A percentile compares a stretch with the other conserved stretches of the same genome.
Conservation (phyloP, 1,140 invertebrate genomes). For the Triops longicaudatus region DNA sequence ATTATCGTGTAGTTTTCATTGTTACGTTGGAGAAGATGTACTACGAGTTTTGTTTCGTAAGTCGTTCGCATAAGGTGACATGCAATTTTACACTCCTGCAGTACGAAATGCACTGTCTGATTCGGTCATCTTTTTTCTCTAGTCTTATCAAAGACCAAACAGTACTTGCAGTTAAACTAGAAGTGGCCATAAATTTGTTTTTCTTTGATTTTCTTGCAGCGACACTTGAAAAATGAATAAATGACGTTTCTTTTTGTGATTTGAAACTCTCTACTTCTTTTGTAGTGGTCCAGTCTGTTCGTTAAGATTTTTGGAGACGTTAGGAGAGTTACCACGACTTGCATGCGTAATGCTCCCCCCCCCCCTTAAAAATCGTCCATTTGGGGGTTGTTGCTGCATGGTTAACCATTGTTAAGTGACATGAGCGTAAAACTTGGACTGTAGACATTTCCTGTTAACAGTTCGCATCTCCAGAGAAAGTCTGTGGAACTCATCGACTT, state of each 20-base stretch:
- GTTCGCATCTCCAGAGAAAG: neutral
- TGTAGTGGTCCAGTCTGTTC: neutral
- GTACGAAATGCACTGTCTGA: neutral
- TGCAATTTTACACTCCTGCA: neutral
- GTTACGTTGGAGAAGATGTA: neutral
- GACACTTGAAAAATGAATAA: neutral
- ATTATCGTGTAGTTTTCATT: neutral
- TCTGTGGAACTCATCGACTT: neutral
- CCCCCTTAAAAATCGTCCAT: too few species aligned
- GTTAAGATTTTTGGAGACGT: neutral
- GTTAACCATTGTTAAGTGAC: too few species aligned
- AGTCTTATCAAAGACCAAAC: too few species aligned
- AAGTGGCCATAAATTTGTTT: neutral
- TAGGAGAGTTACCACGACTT: too few species aligned
- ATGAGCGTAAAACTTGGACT: neutral
- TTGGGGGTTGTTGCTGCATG: too few species aligned
- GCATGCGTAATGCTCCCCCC: too few species aligned
- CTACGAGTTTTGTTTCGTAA: neutral
- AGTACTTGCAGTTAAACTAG: too few species aligned
- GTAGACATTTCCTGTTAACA: neutral
- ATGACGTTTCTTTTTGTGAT: neutral
- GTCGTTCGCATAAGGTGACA: neutral
- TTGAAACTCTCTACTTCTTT: neutral
- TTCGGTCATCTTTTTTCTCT: too few species aligned
- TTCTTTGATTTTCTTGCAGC: neutral